Conservation (phyloP, 2,888 invertebrate genomes). For the Lordiphosa fenestrarum region DNA sequence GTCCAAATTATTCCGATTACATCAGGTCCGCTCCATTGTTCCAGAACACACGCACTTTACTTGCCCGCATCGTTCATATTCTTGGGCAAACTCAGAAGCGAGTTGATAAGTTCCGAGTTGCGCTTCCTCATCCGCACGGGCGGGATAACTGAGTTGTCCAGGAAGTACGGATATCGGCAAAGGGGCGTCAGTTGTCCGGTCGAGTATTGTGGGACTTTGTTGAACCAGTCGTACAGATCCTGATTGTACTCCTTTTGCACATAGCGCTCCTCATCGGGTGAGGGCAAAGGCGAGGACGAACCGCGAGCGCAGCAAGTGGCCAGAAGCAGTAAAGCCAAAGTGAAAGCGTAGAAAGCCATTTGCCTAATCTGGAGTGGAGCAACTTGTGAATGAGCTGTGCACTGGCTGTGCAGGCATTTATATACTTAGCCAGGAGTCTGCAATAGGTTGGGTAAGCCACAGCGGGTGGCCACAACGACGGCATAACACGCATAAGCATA, state of each 20-base stretch:
- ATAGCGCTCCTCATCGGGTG: conserved; percentile 78
- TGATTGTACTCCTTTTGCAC: conserved; percentile 77
- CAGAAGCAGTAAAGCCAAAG: conserved; percentile 38
- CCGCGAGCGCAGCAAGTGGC: conserved; percentile 18
- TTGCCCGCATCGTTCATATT: conserved; percentile 88
- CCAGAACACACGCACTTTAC: conserved; percentile 59
- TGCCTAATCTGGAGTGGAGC: conserved; percentile 19
- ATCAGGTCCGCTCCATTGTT: not conserved
- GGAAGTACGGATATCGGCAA: conserved; percentile 67
- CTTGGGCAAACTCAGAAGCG: conserved; percentile 88
- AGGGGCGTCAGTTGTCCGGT: conserved; percentile 57
- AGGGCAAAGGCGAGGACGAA: conserved; percentile 52
- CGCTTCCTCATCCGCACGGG: conserved; percentile 83
- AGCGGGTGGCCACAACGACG: conserved; percentile 47
- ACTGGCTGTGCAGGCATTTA: conserved; percentile 32
- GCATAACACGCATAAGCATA: conserved; percentile 33
- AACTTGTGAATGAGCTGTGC: conserved; percentile 37
- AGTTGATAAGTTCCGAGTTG: conserved; percentile 87
- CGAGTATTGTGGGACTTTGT: conserved; percentile 63
- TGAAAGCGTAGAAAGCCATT: conserved; percentile 43
- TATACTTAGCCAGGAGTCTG: conserved; percentile 45
- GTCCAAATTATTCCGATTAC: not conserved
- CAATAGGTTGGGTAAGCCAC: conserved; percentile 51
- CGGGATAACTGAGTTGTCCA: conserved; percentile 54
- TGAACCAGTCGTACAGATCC: conserved; percentile 76